Conservation (phyloP, 2,113 vertebrate species). For the Potamarius usumacintae region DNA sequence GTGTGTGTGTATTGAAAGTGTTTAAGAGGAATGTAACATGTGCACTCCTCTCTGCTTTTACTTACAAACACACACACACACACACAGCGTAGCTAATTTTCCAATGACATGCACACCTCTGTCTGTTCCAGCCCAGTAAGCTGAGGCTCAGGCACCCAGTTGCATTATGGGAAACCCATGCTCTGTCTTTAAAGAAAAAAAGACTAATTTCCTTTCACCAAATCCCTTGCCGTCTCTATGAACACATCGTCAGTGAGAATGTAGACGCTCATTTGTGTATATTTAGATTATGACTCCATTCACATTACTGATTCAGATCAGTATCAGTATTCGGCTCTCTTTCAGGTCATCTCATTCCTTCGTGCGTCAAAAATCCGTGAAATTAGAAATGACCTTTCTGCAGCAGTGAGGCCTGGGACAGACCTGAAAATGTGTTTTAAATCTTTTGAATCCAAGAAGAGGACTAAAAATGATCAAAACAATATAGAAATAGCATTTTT, state of each 20-base stretch:
- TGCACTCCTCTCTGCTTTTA: slow-evolving; percentile 54
- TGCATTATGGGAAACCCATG: slow-evolving; percentile 37
- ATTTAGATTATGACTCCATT: not conserved
- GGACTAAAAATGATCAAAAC: not conserved
- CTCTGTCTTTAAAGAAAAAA: not conserved
- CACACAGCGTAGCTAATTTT: not conserved
- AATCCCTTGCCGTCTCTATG: not conserved
- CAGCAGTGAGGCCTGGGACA: not conserved
- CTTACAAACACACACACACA: not conserved
- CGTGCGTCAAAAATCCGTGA: not conserved
- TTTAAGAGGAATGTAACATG: slow-evolving; percentile 61
- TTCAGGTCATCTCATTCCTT: not conserved
- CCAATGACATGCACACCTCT: slow-evolving; percentile 5
- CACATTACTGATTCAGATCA: not conserved
- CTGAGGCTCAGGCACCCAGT: not conserved
- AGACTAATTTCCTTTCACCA: not conserved
- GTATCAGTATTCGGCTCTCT: not conserved
- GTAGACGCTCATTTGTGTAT: not conserved
- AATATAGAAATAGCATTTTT: not conserved
- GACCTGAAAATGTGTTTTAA: not conserved
- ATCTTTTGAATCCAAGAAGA: not conserved
- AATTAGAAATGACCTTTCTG: not conserved
- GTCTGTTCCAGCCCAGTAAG: slow-evolving; percentile 23
- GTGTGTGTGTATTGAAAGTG: slow-evolving; percentile 27
- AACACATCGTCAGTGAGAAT: not conserved